These are phyloP conservation scores for Hylomyscus alleni DNA, from an alignment of 2,797 vertebrate species.

Conservation along the genomic window DNA sequence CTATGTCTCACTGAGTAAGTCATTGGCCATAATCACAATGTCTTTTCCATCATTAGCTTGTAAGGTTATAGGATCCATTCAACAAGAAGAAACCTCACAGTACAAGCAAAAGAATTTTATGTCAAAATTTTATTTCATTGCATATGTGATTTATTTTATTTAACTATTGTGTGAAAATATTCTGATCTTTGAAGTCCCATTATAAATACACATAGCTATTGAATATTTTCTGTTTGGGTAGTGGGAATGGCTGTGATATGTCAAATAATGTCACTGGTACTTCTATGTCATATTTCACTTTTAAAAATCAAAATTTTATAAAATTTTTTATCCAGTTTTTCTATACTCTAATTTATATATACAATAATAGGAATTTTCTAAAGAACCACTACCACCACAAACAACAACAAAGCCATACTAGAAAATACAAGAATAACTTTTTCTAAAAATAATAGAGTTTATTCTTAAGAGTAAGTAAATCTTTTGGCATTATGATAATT, in stretches of 20 bases:
- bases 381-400: too few relatives aligned
- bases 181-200: background rate
- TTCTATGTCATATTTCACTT: slow-evolving; percentile 38
- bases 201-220: background rate
- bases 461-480: slow-evolving; percentile 20
- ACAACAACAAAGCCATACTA: background rate
- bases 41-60: background rate
- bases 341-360: slow-evolving; percentile 27
- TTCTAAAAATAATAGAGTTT: background rate
- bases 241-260: background rate
- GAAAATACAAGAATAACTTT: background rate
- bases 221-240: background rate
- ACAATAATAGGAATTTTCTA: background rate
- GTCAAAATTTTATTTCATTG: background rate
- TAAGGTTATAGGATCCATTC: background rate
- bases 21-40: background rate
- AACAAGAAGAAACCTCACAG: background rate
- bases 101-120: background rate
- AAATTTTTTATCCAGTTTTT: slow-evolving; percentile 16
- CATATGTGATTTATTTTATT: background rate
- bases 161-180: background rate
- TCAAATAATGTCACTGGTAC: too few relatives aligned
- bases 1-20: background rate
- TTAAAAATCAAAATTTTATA: slow-evolving; percentile 36
- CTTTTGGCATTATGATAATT: background rate